A percentile compares a stretch with the other conserved stretches of the same genome.
Conservation (phyloP, 1,140 invertebrate genomes). For the Sitophilus oryzae region DNA sequence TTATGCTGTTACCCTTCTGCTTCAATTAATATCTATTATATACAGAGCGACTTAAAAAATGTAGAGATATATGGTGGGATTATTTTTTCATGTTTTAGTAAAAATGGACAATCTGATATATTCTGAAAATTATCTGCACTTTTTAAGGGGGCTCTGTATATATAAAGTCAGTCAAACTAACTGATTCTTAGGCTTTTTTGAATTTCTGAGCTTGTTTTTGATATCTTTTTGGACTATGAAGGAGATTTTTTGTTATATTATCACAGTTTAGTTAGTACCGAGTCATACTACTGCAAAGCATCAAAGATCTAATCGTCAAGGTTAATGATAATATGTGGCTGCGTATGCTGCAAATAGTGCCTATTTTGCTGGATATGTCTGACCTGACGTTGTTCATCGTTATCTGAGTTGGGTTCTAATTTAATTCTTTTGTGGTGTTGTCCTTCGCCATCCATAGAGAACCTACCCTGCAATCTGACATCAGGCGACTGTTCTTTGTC, state of each 20-base stretch:
- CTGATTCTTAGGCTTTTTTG: no score
- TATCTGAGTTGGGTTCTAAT: constrained; percentile 44
- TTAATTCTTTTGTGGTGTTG: constrained; percentile 43
- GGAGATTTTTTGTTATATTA: neutral
- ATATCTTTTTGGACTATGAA: no score
- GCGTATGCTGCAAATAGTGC: constrained; percentile 24
- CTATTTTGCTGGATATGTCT: constrained; percentile 34
- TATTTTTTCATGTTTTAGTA: no score
- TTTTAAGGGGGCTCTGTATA: no score
- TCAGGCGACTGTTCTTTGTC: constrained; percentile 27
- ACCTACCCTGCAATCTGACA: constrained; percentile 28
- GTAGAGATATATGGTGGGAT: no score
- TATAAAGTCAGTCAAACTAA: no score
- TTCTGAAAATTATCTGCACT: no score
- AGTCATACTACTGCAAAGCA: neutral
- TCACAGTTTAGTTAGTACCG: neutral
- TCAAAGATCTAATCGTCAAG: constrained; percentile 33
- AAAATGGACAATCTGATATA: no score
- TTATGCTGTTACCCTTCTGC: no score
- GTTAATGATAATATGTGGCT: constrained; percentile 34
- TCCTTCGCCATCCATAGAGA: constrained; percentile 28
- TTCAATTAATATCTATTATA: no score
- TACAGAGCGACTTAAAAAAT: no score
- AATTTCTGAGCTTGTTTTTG: no score
- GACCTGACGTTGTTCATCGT: constrained; percentile 49